Evolutionary conservation across 2,888 invertebrate genomes (phyloP), one percentile per base, ranked within the genome.

Genomic region (Macropis europaea): DNA sequence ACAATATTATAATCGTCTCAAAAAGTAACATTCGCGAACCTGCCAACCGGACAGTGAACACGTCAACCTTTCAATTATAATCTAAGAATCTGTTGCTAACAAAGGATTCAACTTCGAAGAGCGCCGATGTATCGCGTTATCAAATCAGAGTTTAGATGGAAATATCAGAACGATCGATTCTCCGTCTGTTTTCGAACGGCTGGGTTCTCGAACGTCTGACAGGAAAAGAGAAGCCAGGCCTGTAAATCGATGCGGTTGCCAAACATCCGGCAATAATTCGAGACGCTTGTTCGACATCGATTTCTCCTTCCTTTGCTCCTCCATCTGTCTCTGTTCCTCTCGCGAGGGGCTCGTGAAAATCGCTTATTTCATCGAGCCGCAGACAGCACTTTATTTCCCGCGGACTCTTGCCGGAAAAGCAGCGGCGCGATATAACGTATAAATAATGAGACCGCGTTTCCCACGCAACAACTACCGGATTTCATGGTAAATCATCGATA

Each of bases 401-500:
- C n/a, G 50, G 40, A 7, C 60, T 52, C 59, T 50, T 53, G 60
- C 59, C 61, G 71, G 61, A 73, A 81, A 78, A 68, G 54, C 63
- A 62, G 50, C 77, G 52, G 5, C 54, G 50, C 75, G 64, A 59
- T 73, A 64, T 70, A 78, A 76, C 72, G 79, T 80, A 81, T 86
- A 85, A 86, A 85, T 85, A 87, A 86, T 81, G 81, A 82, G 74
- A 73, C 73, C 82, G 73, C 73, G 72, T 76, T 81, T 81, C 70
- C 70, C 76, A 74, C 80, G 86, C 82, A 84, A 86, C 86, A 86
- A 86, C 84, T 75, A 76, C 69, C 66, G 74, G 76, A 77, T 78
- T 77, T 75, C 75, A 79, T 79, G 84, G 78, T 87, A 87, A 87
- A 87, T 87, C 87, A 87, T 84, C 77, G 82, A 83, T 84, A 86